These are phyloP conservation scores for Athalia circularis DNA, from an alignment of 2,888 invertebrate species.

Conservation along the genomic window DNA sequence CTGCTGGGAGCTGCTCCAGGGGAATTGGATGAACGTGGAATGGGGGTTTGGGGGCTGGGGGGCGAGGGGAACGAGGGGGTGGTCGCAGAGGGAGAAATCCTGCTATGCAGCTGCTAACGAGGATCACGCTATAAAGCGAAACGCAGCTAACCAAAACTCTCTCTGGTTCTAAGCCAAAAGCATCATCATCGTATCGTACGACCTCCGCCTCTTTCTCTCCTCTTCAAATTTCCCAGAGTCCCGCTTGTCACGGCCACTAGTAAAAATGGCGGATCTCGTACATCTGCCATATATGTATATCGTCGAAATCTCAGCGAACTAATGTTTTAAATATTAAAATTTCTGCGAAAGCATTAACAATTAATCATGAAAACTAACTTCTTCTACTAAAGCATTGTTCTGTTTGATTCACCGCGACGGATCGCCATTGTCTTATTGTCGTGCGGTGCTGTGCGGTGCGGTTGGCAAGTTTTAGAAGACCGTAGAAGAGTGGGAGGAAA, in stretches of 20 bases:
- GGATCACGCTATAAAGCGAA: conserved; percentile 19
- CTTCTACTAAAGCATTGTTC: conserved; percentile 49
- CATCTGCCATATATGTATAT: too few species aligned
- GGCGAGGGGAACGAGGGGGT: neutral
- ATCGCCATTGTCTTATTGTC: conserved; percentile 64
- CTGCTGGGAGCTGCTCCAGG: neutral
- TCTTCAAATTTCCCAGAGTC: conserved; percentile 5
- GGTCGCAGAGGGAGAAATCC: conserved; percentile 29
- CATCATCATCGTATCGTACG: neutral
- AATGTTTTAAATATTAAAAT: too few species aligned
- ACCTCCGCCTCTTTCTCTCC: too few species aligned
- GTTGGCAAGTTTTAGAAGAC: too few species aligned
- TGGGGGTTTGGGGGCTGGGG: neutral
- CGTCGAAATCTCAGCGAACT: too few species aligned
- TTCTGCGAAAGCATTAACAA: neutral
- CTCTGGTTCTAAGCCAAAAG: conserved; percentile 5
- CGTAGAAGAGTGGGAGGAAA: conserved; percentile 2
- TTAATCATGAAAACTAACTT: neutral
- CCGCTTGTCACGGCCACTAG: neutral
- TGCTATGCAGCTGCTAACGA: conserved; percentile 45
- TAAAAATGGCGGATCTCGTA: conserved; percentile 23
- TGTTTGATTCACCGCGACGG: conserved; percentile 57
- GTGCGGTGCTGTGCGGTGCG: conserved; percentile 52
- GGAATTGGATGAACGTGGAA: conserved; percentile 14
- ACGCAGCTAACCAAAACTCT: neutral